Evolutionary conservation across 2,797 vertebrate species (phyloP), one percentile per base, ranked within the genome.

Genomic region (Odontamblyopus rebecca): DNA sequence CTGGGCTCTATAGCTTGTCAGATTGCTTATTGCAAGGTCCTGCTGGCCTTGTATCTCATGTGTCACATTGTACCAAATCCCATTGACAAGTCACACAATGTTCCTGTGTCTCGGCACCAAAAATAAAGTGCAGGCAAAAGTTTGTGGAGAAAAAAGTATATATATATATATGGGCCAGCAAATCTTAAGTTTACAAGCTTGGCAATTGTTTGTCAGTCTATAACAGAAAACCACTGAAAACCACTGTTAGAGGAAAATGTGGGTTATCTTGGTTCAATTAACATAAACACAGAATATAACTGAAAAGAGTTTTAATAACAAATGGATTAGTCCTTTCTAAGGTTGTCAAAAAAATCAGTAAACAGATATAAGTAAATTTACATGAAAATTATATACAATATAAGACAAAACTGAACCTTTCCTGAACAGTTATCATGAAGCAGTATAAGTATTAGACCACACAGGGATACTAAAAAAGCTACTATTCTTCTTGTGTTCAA

Each of bases 51-150:
- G 68, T 69, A 64, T 54, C 61, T 15, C 64, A 41, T 59, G 56
- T 75, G 70, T 71, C 62, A 64, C 29, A 15, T 19, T 74, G 70
- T 71, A 48, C 70, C 68, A 30, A 78, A 61, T 71, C 38, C 44
- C 74, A 74, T 32, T 50, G 65, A 78, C 61, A 70, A 61, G 26
- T 72, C 6, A 75, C 63, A 67, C 26, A 48, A 11, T 72, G 70
- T 68, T 30, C 68, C 59, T 65, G 50, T 67, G 29, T 62, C 67
- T 69, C 70, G 73, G 68, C 60, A 69, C 35, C 30, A 59, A 68
- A 68, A 69, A 19, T 59, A 63, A 50, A 38, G 66, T 44, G 8
- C 65, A 53, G 27, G 29, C 19, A 67, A 66, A 66, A 66, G 64
- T 66, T 66, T 66, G 48, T 53, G 65, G 32, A 32, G 50, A n/a